Evolutionary conservation across 2,797 vertebrate species (phyloP).

Genomic region (Tinamus major): DNA sequence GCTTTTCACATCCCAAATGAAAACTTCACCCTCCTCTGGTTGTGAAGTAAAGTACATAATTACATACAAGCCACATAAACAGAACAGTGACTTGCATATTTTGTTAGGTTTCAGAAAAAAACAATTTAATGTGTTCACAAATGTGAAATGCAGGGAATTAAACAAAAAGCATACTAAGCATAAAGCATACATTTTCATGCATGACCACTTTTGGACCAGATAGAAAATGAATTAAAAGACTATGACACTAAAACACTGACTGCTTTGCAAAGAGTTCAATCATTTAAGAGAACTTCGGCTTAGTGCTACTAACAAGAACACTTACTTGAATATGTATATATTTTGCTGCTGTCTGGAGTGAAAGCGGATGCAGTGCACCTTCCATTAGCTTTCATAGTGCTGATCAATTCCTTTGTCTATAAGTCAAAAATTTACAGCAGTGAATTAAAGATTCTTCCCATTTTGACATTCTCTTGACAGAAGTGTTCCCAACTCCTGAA

Average conservation of each 20-base stretch:
- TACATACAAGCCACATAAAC: neutral
- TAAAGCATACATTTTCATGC: neutral
- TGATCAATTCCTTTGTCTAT: conserved; percentile 91
- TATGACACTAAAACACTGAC: neutral
- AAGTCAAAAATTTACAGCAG: conserved; percentile 21
- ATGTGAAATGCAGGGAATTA: neutral
- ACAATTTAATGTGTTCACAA: neutral
- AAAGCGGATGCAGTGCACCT: conserved; percentile 82
- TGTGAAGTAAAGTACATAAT: neutral
- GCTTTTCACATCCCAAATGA: conserved; percentile 85
- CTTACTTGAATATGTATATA: conserved; percentile 89
- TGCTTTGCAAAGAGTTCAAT: accelerated
- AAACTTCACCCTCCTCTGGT: conserved; percentile 82
- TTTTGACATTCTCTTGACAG: neutral
- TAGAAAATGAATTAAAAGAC: no score
- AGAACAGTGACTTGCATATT: neutral
- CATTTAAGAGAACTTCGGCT: neutral
- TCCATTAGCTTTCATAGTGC: conserved; percentile 92
- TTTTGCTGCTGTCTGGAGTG: conserved; percentile 86
- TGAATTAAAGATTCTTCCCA: neutral
- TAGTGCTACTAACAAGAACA: neutral
- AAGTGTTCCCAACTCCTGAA: neutral
- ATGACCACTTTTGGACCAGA: neutral
- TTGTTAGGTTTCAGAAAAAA: neutral
- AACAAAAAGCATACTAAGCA: neutral